phyloP scores from a whole-genome alignment of 2,888 invertebrate genomes.

The Lutraria lutraria region DNA sequence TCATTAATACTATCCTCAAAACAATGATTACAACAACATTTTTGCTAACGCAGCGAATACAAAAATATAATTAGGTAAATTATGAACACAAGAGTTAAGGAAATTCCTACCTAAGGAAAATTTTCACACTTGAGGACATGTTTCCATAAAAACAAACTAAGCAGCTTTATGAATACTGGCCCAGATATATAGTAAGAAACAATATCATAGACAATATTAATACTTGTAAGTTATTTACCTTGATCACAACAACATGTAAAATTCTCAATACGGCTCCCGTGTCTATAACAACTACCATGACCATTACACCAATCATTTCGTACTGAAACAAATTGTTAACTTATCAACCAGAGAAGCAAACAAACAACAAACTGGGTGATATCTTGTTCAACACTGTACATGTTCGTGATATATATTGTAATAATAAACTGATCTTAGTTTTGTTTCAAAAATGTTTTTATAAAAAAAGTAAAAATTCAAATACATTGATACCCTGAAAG shows the following conservation, averaged over 20 bases:
- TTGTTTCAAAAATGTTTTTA: too few relatives aligned
- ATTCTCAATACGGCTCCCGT: constrained; percentile 30
- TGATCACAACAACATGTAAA: constrained; percentile 56
- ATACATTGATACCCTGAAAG: too few relatives aligned
- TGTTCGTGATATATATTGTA: not conserved
- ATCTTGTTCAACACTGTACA: not conserved
- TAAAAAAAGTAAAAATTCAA: too few relatives aligned
- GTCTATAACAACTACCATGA: constrained; percentile 55
- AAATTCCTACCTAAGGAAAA: too few relatives aligned
- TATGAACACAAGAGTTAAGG: too few relatives aligned
- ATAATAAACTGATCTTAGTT: not conserved
- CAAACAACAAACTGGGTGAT: not conserved
- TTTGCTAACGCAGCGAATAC: too few relatives aligned
- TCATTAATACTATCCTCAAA: not conserved
- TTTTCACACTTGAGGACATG: too few relatives aligned
- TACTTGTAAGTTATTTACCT: constrained; percentile 20
- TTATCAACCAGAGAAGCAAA: not conserved
- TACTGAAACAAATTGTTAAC: constrained; percentile 11
- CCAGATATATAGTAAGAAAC: too few relatives aligned
- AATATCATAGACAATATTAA: not conserved
- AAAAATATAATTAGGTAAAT: too few relatives aligned
- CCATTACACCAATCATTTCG: constrained; percentile 51
- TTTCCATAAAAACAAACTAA: too few relatives aligned
- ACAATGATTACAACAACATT: too few relatives aligned
- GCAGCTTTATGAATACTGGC: too few relatives aligned